Evolutionary conservation across 2,797 vertebrate genomes (phyloP).

Genomic region (Cirrhinus molitorella): DNA sequence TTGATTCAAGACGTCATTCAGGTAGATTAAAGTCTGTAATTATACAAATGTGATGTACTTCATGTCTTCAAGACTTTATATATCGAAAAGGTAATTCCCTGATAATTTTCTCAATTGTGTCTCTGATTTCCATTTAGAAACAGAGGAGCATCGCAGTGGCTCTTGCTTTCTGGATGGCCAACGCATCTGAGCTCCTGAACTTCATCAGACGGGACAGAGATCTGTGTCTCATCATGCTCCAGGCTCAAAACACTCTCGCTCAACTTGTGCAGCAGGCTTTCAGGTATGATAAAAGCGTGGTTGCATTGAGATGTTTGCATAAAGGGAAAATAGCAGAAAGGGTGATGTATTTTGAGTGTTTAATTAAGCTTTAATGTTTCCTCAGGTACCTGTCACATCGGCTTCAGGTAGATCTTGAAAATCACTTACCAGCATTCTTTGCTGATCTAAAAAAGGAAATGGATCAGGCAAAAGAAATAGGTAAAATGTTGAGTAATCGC

Average conservation of each 20-base stretch:
- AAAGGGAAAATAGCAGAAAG: background rate
- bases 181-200: conserved; percentile 91
- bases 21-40: conserved; percentile 75
- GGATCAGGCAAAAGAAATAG: conserved; percentile 87
- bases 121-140: conserved; percentile 78
- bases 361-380: conserved; percentile 2
- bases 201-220: conserved; percentile 91
- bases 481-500: conserved; percentile 57
- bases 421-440: conserved; percentile 90
- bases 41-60: background rate
- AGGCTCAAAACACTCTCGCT: conserved; percentile 87
- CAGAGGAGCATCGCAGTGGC: conserved; percentile 88
- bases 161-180: conserved; percentile 95
- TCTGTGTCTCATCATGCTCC: conserved; percentile 84
- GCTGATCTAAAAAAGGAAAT: conserved; percentile 88
- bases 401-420: conserved; percentile 88
- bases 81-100: background rate
- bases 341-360: background rate
- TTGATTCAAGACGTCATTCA: conserved; percentile 91
- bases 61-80: background rate
- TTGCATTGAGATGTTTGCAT: background rate
- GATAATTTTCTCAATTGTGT: background rate
- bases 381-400: conserved; percentile 86
- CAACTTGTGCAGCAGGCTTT: conserved; percentile 89
- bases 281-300: conserved; percentile 77